Conservation (phyloP, 2,113 vertebrate species). For the Nycticebus coucang region DNA sequence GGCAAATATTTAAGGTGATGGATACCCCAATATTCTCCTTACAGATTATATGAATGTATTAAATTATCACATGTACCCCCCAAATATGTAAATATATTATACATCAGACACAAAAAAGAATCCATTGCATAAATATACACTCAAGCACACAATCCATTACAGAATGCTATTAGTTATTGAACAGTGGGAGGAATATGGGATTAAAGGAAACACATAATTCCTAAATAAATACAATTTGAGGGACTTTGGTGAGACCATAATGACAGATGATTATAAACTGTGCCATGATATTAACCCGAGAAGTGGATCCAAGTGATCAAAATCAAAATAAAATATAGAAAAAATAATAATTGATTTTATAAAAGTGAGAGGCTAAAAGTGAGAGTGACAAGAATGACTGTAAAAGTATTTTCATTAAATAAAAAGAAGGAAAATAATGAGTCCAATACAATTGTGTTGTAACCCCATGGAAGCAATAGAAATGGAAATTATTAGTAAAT, state of each 20-base stretch:
- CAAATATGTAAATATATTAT: not conserved
- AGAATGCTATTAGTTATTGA: not conserved
- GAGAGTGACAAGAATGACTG: not conserved
- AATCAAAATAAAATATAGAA: not conserved
- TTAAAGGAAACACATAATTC: not conserved
- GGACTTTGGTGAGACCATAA: not conserved
- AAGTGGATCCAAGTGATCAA: not conserved
- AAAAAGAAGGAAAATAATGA: not conserved
- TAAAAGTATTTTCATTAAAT: not conserved
- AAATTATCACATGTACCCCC: not conserved
- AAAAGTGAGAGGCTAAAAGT: not conserved
- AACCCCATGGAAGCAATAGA: not conserved
- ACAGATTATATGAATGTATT: not conserved
- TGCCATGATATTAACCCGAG: not conserved
- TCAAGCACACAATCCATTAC: not conserved
- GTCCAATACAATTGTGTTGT: fast-evolving
- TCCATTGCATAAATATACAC: not conserved
- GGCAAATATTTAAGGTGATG: not conserved
- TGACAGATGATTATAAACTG: not conserved
- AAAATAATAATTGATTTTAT: not conserved
- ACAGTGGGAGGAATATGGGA: not conserved
- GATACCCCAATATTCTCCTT: not conserved
- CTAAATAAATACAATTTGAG: not conserved
- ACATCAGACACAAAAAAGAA: not conserved
- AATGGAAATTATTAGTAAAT: not conserved